Evolutionary conservation across 2,113 vertebrate species (phyloP).

Genomic region (Thunnus thynnus): DNA sequence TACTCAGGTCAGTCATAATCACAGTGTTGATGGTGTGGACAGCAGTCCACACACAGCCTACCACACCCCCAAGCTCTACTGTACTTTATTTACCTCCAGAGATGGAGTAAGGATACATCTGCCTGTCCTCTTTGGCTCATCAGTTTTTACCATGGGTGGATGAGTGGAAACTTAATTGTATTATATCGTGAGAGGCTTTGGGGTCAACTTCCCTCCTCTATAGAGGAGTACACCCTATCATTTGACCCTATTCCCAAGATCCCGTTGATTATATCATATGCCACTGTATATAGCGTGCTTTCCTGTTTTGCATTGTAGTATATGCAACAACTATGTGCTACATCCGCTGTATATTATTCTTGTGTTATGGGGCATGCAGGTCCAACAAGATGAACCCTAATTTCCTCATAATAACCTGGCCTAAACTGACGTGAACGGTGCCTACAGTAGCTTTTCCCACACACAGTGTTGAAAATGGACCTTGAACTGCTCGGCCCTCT

Average conservation of each 20-base stretch:
- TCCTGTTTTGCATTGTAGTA: conserved; percentile 47
- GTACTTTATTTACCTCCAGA: conserved; percentile 40
- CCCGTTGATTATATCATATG: conserved; percentile 50
- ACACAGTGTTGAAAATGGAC: conserved; percentile 58
- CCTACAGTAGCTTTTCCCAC: conserved; percentile 34
- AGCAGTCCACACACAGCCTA: conserved; percentile 20
- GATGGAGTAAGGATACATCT: conserved; percentile 35
- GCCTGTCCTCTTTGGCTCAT: conserved; percentile 50
- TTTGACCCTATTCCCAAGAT: conserved; percentile 51
- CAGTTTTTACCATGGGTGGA: conserved; percentile 22
- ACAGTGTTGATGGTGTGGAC: conserved; percentile 55
- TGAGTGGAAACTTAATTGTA: conserved; percentile 34
- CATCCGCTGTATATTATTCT: conserved; percentile 67
- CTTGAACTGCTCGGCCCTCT: conserved; percentile 26
- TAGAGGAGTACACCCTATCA: conserved; percentile 56
- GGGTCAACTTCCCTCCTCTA: conserved; percentile 15
- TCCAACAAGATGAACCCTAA: conserved; percentile 14
- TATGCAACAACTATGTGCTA: conserved; percentile 37
- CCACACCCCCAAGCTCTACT: conserved; percentile 22
- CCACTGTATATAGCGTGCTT: conserved; percentile 44
- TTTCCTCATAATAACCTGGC: conserved; percentile 36
- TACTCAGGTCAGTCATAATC: conserved; percentile 72
- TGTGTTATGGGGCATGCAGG: conserved; percentile 48
- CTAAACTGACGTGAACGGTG: conserved; percentile 24
- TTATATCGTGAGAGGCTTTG: conserved; percentile 34